Evolutionary conservation across 1,140 invertebrate genomes (phyloP).

Genomic region (Neocloeon triangulifer): DNA sequence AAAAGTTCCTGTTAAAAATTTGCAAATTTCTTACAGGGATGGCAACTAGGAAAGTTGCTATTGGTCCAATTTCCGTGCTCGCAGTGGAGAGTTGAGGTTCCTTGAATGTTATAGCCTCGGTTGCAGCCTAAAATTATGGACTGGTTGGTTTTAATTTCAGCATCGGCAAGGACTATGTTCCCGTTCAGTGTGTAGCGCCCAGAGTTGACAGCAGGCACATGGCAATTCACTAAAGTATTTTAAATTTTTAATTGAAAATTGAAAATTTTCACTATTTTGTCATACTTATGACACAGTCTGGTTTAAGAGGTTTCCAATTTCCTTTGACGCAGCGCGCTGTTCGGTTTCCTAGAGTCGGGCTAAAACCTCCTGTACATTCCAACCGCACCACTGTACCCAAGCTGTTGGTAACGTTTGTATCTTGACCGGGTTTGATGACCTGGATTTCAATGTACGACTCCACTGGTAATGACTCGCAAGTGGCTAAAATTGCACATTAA

Average conservation of each 20-base stretch:
- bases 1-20: constrained; percentile 4
- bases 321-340: constrained; percentile 56
- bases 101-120: constrained; percentile 36
- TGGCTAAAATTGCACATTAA: constrained; percentile 37
- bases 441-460: constrained; percentile 15
- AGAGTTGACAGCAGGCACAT: constrained; percentile 32
- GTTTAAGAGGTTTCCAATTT: constrained; percentile 56
- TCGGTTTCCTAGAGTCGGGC: constrained; percentile 46
- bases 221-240: constrained; percentile 33
- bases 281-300: constrained; percentile 50
- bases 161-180: constrained; percentile 22
- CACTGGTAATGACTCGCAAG: constrained; percentile 37
- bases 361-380: constrained; percentile 49
- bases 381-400: constrained; percentile 42
- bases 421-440: constrained; percentile 14
- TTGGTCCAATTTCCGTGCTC: constrained; percentile 54
- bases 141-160: constrained; percentile 32
- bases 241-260: constrained; percentile 4
- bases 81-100: constrained; percentile 43
- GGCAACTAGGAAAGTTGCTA: not conserved
- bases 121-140: constrained; percentile 38
- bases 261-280: not conserved
- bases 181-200: constrained; percentile 30
- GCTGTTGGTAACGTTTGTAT: constrained; percentile 15
- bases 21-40: constrained; percentile 4